These are phyloP conservation scores for Noctua comes DNA, from an alignment of 2,888 invertebrate species.

Conservation along the genomic window DNA sequence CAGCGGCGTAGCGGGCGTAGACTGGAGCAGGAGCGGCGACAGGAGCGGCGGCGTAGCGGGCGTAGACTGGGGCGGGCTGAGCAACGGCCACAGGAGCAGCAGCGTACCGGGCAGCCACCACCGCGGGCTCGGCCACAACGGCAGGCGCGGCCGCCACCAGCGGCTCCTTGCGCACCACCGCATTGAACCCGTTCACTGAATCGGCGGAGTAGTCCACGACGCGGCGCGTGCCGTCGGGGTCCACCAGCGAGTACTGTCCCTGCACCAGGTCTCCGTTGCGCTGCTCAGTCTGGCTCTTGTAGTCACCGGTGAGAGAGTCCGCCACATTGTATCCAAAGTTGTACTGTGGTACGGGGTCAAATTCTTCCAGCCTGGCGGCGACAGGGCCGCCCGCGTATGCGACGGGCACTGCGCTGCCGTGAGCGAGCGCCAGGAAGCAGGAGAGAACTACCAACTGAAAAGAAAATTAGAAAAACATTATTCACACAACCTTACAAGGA, in stretches of 20 bases:
- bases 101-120: conserved; percentile 73
- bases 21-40: conserved; percentile 60
- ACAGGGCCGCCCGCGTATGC: conserved; percentile 77
- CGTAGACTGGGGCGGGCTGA: conserved; percentile 67
- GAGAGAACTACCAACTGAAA: conserved; percentile 85
- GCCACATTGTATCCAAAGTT: conserved; percentile 85
- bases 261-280: conserved; percentile 90
- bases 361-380: conserved; percentile 83
- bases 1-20: conserved; percentile 80
- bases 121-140: conserved; percentile 80
- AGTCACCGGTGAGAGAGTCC: conserved; percentile 86
- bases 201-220: conserved; percentile 85
- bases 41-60: conserved; percentile 81
- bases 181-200: conserved; percentile 85
- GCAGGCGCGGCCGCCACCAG: conserved; percentile 79
- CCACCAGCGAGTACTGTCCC: conserved; percentile 85
- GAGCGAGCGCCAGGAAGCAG: conserved; percentile 81
- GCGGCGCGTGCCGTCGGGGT: conserved; percentile 85
- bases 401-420: conserved; percentile 81
- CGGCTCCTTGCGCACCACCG: conserved; percentile 85
- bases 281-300: conserved; percentile 87
- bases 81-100: conserved; percentile 71
- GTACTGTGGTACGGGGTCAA: conserved; percentile 91
- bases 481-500: neutral
- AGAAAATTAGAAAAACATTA: conserved; percentile 29